Conservation (phyloP, 2,888 invertebrate species). For the Ectemnius continuus region DNA sequence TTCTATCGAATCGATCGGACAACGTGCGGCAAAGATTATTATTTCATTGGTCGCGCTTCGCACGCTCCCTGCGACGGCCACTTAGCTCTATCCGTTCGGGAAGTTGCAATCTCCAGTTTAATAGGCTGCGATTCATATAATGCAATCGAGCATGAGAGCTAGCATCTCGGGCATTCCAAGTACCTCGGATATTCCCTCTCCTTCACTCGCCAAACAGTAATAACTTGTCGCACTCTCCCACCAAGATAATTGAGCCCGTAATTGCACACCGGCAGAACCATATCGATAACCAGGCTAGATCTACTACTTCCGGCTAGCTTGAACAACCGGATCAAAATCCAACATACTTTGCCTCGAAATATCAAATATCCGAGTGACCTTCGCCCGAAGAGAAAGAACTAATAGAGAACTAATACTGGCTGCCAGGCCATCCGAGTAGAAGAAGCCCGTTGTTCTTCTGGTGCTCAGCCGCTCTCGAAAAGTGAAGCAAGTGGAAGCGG, state of each 20-base stretch:
- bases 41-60: slow-evolving; percentile 11
- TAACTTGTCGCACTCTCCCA: too few species aligned
- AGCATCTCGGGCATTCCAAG: neutral
- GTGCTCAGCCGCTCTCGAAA: slow-evolving; percentile 20
- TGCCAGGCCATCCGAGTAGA: slow-evolving; percentile 28
- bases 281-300: too few species aligned
- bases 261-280: too few species aligned
- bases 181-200: too few species aligned
- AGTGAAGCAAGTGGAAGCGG: slow-evolving; percentile 27
- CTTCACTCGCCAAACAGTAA: too few species aligned
- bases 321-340: too few species aligned
- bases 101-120: slow-evolving; percentile 6
- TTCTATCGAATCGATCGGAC: neutral
- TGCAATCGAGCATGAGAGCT: neutral
- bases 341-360: too few species aligned
- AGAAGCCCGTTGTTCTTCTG: slow-evolving; percentile 41
- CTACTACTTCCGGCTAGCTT: too few species aligned
- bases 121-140: neutral
- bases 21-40: slow-evolving; percentile 11
- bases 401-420: too few species aligned
- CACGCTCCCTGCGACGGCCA: neutral
- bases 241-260: too few species aligned
- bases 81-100: slow-evolving; percentile 2
- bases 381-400: too few species aligned
- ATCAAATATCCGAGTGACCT: too few species aligned